Evolutionary conservation across 1,140 invertebrate genomes (phyloP).

Genomic region (Drosophila ananassae): DNA sequence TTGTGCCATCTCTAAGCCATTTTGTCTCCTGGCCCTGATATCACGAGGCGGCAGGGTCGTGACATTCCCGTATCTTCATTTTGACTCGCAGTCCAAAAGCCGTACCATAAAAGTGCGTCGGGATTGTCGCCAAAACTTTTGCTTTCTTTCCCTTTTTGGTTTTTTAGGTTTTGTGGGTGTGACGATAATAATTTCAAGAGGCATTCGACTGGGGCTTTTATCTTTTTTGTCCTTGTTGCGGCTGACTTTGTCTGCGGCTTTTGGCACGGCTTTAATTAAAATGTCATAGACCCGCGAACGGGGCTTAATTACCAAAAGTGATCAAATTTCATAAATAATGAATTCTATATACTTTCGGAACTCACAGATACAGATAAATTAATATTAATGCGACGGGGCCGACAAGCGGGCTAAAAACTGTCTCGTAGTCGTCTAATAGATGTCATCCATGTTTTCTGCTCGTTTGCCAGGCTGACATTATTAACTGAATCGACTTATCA

Average conservation of each 20-base stretch:
- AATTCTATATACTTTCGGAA: conserved; percentile 3
- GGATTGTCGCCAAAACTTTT: conserved; percentile 73
- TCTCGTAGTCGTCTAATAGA: conserved; percentile 54
- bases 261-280: conserved; percentile 61
- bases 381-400: conserved; percentile 67
- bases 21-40: conserved; percentile 9
- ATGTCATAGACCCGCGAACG: conserved; percentile 50
- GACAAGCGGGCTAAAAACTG: conserved; percentile 32
- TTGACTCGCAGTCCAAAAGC: conserved; percentile 55
- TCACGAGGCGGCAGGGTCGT: not conserved
- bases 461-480: conserved; percentile 44
- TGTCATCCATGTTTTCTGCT: conserved; percentile 34
- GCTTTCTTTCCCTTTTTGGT: conserved; percentile 53
- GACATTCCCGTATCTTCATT: conserved; percentile 59
- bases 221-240: conserved; percentile 21
- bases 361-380: conserved; percentile 52
- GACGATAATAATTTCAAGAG: conserved; percentile 60
- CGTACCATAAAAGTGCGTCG: conserved; percentile 71
- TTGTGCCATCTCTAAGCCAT: conserved; percentile 24
- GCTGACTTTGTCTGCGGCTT: conserved; percentile 23
- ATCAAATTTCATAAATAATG: conserved; percentile 55
- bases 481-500: conserved; percentile 64
- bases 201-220: conserved; percentile 32
- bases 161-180: conserved; percentile 24
- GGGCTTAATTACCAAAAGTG: conserved; percentile 58